Evolutionary conservation across 2,113 vertebrate genomes (phyloP).

Genomic region (Micromys minutus): DNA sequence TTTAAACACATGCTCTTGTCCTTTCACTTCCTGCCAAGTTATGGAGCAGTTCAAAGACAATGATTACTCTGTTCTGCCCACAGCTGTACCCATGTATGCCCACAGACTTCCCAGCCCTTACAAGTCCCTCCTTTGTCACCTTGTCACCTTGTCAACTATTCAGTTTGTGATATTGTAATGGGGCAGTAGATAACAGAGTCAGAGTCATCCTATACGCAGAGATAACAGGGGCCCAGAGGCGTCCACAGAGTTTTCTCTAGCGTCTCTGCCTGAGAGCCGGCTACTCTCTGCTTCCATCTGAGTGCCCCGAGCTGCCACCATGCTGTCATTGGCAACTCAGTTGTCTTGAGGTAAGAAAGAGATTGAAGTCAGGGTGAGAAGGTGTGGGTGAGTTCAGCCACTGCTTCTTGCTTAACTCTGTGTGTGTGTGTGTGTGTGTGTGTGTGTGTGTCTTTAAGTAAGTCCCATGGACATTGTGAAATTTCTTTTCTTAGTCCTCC

Average conservation of each 20-base stretch:
- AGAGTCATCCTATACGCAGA: neutral
- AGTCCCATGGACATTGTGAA: neutral
- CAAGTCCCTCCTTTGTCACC: neutral
- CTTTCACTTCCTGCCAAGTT: neutral
- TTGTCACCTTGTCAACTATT: neutral
- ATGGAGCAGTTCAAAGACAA: neutral
- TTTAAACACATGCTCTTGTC: neutral
- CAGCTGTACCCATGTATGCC: neutral
- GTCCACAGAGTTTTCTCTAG: neutral
- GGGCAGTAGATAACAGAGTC: neutral
- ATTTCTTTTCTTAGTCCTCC: neutral
- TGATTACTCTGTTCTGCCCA: too few relatives aligned
- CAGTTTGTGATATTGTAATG: neutral
- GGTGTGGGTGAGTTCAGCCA: neutral
- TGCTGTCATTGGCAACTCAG: neutral
- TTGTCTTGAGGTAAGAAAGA: conserved; percentile 4
- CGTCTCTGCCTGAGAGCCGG: neutral
- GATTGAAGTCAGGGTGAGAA: neutral
- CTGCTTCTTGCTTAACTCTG: neutral
- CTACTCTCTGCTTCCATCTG: neutral
- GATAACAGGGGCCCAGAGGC: neutral
- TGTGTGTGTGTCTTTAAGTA: neutral
- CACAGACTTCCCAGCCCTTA: neutral
- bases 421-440: neutral
- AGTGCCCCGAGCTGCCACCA: neutral